phyloP scores from a whole-genome alignment of 1,140 invertebrate genomes.

The Cyclina sinensis region DNA sequence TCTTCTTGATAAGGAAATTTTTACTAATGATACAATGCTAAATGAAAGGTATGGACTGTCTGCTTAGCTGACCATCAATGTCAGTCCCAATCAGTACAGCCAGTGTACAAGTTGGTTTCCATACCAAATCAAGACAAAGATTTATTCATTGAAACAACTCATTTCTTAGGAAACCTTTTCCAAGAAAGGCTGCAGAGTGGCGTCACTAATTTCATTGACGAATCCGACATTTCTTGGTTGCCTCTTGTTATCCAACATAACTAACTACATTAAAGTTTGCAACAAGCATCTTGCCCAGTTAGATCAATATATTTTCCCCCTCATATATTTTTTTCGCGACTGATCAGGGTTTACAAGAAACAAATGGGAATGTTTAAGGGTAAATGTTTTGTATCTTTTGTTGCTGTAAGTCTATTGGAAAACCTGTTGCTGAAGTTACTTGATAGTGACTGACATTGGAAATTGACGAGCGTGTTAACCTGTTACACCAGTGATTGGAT shows the following conservation, averaged over 20 bases:
- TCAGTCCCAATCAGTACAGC: neutral
- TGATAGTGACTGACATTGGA: slow-evolving; percentile 38
- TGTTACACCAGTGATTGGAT: slow-evolving; percentile 33
- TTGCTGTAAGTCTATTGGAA: slow-evolving; percentile 56
- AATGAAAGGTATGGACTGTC: neutral
- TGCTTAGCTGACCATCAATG: slow-evolving; percentile 1
- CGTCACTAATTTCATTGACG: slow-evolving; percentile 63
- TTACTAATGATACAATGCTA: neutral
- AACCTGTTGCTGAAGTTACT: slow-evolving; percentile 40
- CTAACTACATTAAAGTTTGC: slow-evolving; percentile 57
- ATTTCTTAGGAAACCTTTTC: neutral
- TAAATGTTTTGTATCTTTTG: slow-evolving; percentile 53
- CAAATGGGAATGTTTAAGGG: slow-evolving; percentile 57
- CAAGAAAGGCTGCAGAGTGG: slow-evolving; percentile 1
- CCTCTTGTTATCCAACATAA: slow-evolving; percentile 29
- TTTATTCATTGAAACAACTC: slow-evolving; percentile 23
- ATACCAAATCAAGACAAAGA: neutral
- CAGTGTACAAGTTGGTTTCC: neutral
- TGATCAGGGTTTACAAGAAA: slow-evolving; percentile 51
- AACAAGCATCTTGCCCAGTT: slow-evolving; percentile 40
- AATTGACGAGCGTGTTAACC: neutral
- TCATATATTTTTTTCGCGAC: slow-evolving; percentile 15
- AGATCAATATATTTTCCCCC: slow-evolving; percentile 54
- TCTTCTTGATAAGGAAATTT: neutral
- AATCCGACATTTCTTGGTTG: neutral